A percentile compares a stretch with the other conserved stretches of the same genome.
These are phyloP conservation scores for Melieria omissa DNA, from an alignment of 2,888 invertebrate species.

Conservation along the genomic window DNA sequence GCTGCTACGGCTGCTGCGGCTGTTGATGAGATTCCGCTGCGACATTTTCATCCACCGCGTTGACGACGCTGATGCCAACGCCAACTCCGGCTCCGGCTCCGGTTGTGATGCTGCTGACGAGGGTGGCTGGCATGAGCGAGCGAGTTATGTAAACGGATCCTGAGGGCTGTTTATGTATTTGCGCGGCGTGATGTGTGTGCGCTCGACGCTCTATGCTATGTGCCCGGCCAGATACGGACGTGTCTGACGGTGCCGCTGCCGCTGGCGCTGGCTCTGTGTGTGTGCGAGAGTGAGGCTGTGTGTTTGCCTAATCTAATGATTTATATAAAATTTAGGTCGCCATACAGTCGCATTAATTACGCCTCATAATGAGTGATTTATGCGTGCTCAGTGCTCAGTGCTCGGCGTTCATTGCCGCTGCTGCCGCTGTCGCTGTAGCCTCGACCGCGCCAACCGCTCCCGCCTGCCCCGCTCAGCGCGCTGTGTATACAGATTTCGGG, in stretches of 20 bases:
- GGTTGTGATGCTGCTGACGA: constrained; percentile 6
- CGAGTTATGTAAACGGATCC: constrained; percentile 24
- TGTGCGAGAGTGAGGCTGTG: constrained; percentile 35
- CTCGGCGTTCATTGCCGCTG: neutral
- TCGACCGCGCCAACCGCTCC: neutral
- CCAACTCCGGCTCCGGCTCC: neutral
- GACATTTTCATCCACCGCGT: constrained; percentile 25
- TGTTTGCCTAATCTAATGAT: constrained; percentile 66
- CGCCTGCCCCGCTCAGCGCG: too few species aligned
- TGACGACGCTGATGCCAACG: constrained; percentile 12
- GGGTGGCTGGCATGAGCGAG: neutral
- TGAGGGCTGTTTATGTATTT: constrained; percentile 15
- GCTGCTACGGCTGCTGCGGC: constrained; percentile 6
- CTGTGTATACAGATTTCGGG: too few species aligned
- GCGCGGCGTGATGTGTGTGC: neutral
- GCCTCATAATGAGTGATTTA: constrained; percentile 68
- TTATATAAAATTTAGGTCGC: constrained; percentile 67
- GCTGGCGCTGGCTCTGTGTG: constrained; percentile 20
- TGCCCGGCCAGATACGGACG: too few species aligned
- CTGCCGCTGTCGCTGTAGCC: neutral
- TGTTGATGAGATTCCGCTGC: constrained; percentile 31
- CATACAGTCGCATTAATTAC: constrained; percentile 67
- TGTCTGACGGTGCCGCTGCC: too few species aligned
- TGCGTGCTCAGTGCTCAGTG: constrained; percentile 56
- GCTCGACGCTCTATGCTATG: neutral